Base-by-base conservation (phyloP, 2,113 vertebrate genomes). In the Oryzias melastigma region DNA sequence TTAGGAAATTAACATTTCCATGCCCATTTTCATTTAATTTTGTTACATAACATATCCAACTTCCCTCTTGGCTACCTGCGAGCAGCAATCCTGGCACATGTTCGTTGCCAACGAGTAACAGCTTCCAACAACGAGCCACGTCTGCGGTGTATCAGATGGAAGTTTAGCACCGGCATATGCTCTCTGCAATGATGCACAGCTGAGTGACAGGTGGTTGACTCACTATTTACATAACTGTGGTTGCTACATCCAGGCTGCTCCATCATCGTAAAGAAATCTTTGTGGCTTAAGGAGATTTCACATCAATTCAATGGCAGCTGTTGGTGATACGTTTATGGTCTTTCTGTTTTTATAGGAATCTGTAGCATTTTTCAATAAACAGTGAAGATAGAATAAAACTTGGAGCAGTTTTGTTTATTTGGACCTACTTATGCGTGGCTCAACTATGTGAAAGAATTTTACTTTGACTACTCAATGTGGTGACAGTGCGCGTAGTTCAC, bases 201-300 rank as follows among this genome's bases (percentile, higher is more conserved):
- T 65, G 59, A 74, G 80, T 85, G 85, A 83, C 90, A 88, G 89
- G 89, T 91, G 87, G 83, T 78, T 84, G 71, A 71, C 58, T 56
- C 54, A 65, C 71, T 65, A 83, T 87, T 82, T 85, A 81, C 86
- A 87, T 91, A 87, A 88, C 89, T 84, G 80, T 61, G 68, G 68
- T 66, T 80, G 65, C 71, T 64, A 65, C 18, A 8, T 40, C 14
- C 71, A 73, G 73, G 65, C 73, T 83, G 68, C 62, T 65, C 24
- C 49, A 77, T 62, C 51, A 20, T 65, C 65, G 71, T 72, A 83
- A 88, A 85, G 77, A 66, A 81, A 87, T 87, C 80, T 78, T 81
- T 81, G 83, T 78, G 81, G 75, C 62, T 73, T 62, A 62, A 75
- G 77, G 71, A 75, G 71, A 70, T 69, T 75, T 67, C 59, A 75